Evolutionary conservation across 2,888 invertebrate species (phyloP).

Genomic region (Bembecia ichneumoniformis): DNA sequence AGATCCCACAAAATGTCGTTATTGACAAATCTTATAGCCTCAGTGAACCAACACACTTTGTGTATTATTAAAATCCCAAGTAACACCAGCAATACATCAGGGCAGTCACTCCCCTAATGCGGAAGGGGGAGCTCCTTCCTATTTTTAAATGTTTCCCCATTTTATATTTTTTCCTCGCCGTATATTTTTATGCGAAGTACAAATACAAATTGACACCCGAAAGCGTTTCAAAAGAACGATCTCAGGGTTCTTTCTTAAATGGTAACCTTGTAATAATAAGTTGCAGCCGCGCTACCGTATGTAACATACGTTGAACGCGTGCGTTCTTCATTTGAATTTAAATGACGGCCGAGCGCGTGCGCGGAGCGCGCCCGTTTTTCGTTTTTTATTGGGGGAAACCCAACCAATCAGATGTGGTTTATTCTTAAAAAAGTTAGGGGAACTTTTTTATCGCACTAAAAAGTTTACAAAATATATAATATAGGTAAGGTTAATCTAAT

Average conservation of each 20-base stretch:
- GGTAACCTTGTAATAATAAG: conserved; percentile 54
- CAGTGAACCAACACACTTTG: conserved; percentile 64
- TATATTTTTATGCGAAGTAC: conserved; percentile 50
- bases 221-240: conserved; percentile 5
- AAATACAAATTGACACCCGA: conserved; percentile 17
- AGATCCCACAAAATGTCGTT: conserved; percentile 55
- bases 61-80: conserved; percentile 70
- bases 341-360: conserved; percentile 47
- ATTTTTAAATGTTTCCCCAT: conserved; percentile 69
- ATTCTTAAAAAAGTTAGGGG: conserved; percentile 50
- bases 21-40: conserved; percentile 71
- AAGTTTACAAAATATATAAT: no score
- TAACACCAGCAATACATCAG: conserved; percentile 68
- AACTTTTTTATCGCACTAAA: conserved; percentile 43
- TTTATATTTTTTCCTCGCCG: conserved; percentile 62
- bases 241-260: conserved; percentile 33
- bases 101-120: conserved; percentile 49
- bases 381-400: conserved; percentile 53
- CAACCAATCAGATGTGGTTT: conserved; percentile 50
- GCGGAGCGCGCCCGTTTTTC: conserved; percentile 54
- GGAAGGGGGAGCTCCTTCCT: conserved; percentile 52
- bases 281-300: conserved; percentile 51
- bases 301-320: conserved; percentile 51
- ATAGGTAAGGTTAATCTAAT: no score
- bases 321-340: conserved; percentile 60